Percentiles rank a stretch among this genome's conserved stretches.
Conservation (phyloP, 2,113 vertebrate genomes). For the Addax nasomaculatus region DNA sequence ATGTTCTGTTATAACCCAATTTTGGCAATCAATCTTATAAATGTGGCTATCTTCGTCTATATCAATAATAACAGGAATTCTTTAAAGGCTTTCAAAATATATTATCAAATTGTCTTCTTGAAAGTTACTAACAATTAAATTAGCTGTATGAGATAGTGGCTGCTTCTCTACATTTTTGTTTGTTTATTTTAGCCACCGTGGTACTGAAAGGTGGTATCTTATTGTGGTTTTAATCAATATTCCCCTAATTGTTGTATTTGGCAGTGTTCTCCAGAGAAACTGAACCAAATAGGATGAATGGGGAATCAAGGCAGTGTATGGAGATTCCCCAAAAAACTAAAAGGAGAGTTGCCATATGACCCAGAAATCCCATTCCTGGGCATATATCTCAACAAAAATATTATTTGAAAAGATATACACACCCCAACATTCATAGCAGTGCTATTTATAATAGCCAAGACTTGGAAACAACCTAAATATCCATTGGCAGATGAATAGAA, state of each 20-base stretch:
- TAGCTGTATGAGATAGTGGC: neutral
- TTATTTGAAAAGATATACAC: neutral
- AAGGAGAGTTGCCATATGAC: neutral
- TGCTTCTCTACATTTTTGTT: neutral
- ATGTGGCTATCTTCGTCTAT: neutral
- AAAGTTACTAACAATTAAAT: neutral
- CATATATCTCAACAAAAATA: neutral
- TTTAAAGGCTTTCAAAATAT: neutral
- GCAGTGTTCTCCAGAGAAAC: neutral
- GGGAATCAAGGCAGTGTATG: neutral
- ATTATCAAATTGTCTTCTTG: neutral
- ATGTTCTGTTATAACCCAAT: neutral
- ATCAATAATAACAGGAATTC: neutral
- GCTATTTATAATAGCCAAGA: neutral
- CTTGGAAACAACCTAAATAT: neutral
- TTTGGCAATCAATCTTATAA: neutral
- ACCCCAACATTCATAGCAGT: neutral
- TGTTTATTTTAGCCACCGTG: neutral
- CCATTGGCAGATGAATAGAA: neutral
- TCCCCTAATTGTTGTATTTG: neutral
- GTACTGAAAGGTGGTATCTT: neutral
- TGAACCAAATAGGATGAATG: neutral
- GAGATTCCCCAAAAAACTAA: neutral
- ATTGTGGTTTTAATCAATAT: neutral
- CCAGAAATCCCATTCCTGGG: neutral